Evolutionary conservation across 2,113 vertebrate species (phyloP).

Genomic region (Hemichromis elongatus): DNA sequence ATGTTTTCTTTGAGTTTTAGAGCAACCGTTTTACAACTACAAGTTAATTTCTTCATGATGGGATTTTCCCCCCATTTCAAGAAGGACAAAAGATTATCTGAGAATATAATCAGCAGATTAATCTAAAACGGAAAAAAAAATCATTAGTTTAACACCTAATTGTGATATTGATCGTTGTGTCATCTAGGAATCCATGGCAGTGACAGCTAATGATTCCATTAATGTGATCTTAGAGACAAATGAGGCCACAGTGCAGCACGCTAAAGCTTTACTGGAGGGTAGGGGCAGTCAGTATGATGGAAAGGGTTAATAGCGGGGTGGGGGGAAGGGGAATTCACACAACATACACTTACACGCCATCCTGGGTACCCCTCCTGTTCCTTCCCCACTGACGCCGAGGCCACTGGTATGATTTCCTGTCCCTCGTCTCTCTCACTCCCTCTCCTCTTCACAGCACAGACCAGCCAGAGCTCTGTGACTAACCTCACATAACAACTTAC

Average conservation of each 20-base stretch:
- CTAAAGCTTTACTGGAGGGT: background rate
- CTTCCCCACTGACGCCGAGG: conserved; percentile 59
- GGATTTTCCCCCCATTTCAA: background rate
- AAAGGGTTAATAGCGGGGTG: background rate
- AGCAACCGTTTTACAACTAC: background rate
- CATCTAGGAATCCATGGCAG: background rate
- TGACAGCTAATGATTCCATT: background rate
- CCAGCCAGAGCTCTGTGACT: background rate
- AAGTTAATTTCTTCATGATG: background rate
- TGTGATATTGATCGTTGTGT: background rate
- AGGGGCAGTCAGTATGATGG: background rate
- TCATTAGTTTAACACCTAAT: background rate
- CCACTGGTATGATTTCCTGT: conserved; percentile 58
- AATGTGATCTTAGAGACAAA: background rate
- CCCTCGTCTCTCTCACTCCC: conserved; percentile 34
- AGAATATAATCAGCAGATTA: background rate
- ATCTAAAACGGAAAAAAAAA: background rate
- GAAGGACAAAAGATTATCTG: background rate
- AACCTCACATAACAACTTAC: background rate
- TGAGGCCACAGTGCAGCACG: background rate
- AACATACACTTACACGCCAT: conserved; percentile 18
- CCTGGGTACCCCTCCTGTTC: conserved; percentile 62
- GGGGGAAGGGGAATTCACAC: conserved; percentile 5
- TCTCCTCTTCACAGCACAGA: conserved; percentile 31
- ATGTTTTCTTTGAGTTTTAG: background rate